These are phyloP conservation scores for Pomatostomus ruficeps DNA, from an alignment of 2,113 vertebrate genomes.

Conservation along the genomic window DNA sequence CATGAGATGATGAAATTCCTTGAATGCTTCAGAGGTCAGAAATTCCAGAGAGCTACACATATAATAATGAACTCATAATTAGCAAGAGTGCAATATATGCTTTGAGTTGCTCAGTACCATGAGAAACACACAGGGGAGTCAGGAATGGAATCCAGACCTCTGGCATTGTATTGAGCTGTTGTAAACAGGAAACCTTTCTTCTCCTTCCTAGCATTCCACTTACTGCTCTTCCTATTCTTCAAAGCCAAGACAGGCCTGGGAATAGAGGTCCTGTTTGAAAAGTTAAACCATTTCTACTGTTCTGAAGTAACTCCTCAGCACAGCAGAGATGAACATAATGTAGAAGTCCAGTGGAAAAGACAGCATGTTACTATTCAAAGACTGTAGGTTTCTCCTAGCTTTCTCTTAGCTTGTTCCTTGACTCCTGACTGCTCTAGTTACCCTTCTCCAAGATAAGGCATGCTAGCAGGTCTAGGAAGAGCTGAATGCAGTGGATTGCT, in stretches of 20 bases:
- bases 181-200: neutral
- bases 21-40: neutral
- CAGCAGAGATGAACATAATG: neutral
- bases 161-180: accelerated
- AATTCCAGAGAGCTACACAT: neutral
- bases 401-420: neutral
- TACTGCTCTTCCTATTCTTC: neutral
- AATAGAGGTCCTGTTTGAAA: neutral
- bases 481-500: neutral
- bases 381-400: neutral
- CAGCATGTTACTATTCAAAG: neutral
- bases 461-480: neutral
- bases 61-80: neutral
- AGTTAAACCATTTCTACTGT: neutral
- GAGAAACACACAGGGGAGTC: neutral
- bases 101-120: neutral
- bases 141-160: neutral
- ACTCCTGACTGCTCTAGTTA: neutral
- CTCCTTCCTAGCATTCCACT: neutral
- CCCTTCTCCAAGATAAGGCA: neutral
- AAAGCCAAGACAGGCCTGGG: neutral
- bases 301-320: neutral
- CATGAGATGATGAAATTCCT: neutral
- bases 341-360: neutral
- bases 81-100: neutral